A percentile compares a stretch with the other conserved stretches of the same genome.
These are phyloP conservation scores for Adelognathus sp. DNA, from an alignment of 2,888 invertebrate genomes.

Conservation along the genomic window DNA sequence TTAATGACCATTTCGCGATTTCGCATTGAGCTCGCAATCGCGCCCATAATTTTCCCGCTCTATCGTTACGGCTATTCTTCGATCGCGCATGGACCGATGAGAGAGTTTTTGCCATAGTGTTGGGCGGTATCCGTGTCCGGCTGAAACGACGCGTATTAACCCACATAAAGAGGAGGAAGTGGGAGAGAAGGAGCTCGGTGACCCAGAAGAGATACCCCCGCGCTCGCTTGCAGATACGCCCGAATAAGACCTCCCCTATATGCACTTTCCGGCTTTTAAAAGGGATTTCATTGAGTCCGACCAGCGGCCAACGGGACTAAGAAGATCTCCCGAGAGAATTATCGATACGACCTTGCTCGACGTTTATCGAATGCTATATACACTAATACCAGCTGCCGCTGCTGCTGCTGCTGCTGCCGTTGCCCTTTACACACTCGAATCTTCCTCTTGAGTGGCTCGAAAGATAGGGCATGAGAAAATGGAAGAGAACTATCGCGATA, in stretches of 20 bases:
- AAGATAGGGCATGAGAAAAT: neutral
- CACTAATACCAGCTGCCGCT: neutral
- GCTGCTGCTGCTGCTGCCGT: too few species aligned
- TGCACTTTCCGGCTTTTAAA: conserved; percentile 38
- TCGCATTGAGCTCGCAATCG: neutral
- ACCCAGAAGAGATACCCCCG: conserved; percentile 43
- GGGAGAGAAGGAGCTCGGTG: conserved; percentile 11
- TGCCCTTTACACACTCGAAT: neutral
- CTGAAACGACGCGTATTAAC: conserved; percentile 35
- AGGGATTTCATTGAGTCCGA: conserved; percentile 29
- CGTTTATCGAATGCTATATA: conserved; percentile 27
- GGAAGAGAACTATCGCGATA: neutral
- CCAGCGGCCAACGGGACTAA: neutral
- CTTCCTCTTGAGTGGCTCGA: neutral
- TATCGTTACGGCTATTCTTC: neutral
- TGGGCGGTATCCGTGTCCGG: neutral
- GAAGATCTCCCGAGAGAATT: conserved; percentile 33
- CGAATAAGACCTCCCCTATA: neutral
- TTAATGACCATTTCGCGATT: neutral
- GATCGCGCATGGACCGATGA: neutral
- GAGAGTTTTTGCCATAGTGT: neutral
- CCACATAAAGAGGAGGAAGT: conserved; percentile 32
- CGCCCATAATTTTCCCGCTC: neutral
- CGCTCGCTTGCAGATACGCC: neutral
- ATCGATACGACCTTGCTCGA: conserved; percentile 32